Conservation (phyloP, 2,113 vertebrate species). For the Pterocles burchelli region DNA sequence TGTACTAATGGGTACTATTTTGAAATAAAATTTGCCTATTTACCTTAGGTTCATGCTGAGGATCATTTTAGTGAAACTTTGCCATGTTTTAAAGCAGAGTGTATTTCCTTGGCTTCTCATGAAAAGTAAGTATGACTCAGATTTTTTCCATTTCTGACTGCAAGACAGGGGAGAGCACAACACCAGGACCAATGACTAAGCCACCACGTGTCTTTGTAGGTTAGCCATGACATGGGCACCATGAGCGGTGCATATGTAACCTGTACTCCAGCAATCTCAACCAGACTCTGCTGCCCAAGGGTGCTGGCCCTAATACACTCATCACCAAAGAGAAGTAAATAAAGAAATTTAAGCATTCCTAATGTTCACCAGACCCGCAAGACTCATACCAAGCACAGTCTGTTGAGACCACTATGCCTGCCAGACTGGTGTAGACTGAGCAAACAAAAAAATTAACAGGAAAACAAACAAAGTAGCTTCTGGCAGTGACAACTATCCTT, state of each 20-base stretch:
- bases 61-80: background rate
- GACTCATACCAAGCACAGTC: background rate
- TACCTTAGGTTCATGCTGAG: background rate
- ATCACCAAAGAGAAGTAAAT: background rate
- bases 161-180: background rate
- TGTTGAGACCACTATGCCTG: background rate
- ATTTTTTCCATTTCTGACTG: background rate
- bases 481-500: background rate
- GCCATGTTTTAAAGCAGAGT: background rate
- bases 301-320: background rate
- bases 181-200: background rate
- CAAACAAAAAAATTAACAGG: background rate
- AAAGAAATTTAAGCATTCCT: background rate
- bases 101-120: background rate
- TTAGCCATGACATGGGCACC: background rate
- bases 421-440: background rate
- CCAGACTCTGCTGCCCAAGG: background rate
- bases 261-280: background rate
- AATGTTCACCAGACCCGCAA: background rate
- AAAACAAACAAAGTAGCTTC: background rate
- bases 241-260: background rate
- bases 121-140: background rate
- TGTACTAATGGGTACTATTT: background rate
- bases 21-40: background rate
- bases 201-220: background rate